phyloP scores from a whole-genome alignment of 2,113 vertebrate genomes.

The Larimichthys crocea region DNA sequence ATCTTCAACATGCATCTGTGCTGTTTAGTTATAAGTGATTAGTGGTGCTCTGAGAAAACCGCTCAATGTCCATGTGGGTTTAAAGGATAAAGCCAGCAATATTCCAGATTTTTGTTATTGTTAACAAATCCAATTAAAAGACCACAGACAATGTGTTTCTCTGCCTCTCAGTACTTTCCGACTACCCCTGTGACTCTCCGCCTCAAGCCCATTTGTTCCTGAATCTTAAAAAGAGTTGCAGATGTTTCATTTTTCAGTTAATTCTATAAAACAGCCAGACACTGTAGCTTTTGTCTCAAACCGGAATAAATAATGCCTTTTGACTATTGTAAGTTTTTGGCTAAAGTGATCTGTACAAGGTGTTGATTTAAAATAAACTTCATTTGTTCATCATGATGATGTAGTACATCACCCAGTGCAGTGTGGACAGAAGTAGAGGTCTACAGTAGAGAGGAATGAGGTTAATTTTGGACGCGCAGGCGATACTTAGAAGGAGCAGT shows the following conservation, averaged over 20 bases:
- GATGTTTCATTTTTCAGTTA: neutral
- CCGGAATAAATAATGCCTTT: neutral
- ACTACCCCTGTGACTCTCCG: neutral
- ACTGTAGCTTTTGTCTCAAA: neutral
- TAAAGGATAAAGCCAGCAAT: neutral
- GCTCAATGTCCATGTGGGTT: neutral
- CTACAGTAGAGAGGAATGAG: neutral
- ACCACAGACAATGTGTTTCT: neutral
- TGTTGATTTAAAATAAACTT: neutral
- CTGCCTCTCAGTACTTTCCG: neutral
- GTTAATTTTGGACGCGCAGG: neutral
- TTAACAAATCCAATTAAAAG: constrained; percentile 1
- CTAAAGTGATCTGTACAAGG: too few relatives aligned
- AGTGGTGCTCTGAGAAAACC: neutral
- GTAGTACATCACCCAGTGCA: neutral
- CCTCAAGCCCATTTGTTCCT: neutral
- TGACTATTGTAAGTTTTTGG: neutral
- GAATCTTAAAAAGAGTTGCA: neutral
- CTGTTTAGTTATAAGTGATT: neutral
- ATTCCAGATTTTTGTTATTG: neutral
- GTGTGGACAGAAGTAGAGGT: neutral
- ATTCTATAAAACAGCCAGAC: neutral
- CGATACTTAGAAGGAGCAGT: neutral
- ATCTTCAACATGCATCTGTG: constrained; percentile 14
- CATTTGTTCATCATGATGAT: neutral